Conservation (phyloP, 1,140 invertebrate genomes). For the Meteorus sp. region DNA sequence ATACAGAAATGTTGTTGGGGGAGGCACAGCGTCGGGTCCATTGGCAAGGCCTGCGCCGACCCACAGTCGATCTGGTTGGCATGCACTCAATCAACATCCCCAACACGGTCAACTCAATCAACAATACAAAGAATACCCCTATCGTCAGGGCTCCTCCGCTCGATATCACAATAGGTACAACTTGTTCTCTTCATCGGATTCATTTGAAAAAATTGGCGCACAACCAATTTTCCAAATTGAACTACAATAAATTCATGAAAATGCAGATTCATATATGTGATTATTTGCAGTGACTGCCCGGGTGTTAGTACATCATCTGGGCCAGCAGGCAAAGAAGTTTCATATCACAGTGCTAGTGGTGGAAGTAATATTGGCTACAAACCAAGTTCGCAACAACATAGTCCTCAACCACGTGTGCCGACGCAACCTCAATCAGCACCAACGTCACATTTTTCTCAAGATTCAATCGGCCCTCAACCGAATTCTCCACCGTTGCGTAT, state of each 20-base stretch:
- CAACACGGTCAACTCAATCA: slow-evolving; percentile 43
- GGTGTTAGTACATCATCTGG: slow-evolving; percentile 52
- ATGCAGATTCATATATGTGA: too few relatives aligned
- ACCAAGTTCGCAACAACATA: slow-evolving; percentile 46
- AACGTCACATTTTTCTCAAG: slow-evolving; percentile 47
- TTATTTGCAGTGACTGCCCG: slow-evolving; percentile 49
- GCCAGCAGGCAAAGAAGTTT: slow-evolving; percentile 50
- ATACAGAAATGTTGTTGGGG: slow-evolving; percentile 44
- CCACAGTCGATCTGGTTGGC: slow-evolving; percentile 44
- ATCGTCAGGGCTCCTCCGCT: slow-evolving; percentile 50
- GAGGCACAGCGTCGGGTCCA: slow-evolving; percentile 36
- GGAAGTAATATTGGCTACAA: slow-evolving; percentile 51
- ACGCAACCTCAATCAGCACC: slow-evolving; percentile 20
- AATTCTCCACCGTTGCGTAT: slow-evolving; percentile 57
- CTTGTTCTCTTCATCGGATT: too few relatives aligned
- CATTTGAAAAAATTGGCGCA: too few relatives aligned
- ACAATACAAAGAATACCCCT: slow-evolving; percentile 55
- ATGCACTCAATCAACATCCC: slow-evolving; percentile 46
- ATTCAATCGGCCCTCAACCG: slow-evolving; percentile 43
- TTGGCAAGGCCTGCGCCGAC: slow-evolving; percentile 33
- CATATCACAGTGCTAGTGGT: slow-evolving; percentile 50
- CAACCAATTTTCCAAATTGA: too few relatives aligned
- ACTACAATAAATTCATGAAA: too few relatives aligned
- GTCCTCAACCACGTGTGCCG: slow-evolving; percentile 43
- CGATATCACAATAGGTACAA: slow-evolving; percentile 51